Base-by-base conservation (phyloP, 1,140 invertebrate genomes). In the Hycleus phaleratus region DNA sequence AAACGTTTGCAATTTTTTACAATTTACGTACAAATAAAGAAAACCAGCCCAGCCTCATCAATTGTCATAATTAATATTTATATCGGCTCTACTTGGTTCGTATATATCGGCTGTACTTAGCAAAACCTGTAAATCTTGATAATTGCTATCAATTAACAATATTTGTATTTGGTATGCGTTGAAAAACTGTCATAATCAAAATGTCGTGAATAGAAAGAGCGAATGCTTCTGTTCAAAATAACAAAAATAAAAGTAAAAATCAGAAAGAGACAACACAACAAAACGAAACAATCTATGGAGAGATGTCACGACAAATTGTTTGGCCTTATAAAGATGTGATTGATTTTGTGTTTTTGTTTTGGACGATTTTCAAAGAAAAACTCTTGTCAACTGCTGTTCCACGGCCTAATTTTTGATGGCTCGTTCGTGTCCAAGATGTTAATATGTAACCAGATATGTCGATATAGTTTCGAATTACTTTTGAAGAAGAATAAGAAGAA, bases 141-240 rank as follows among this genome's bases (percentile, higher is more conserved):
- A 68, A 68, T 67, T 65, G 65, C 65, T 66, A 66, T 66, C 64
- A 64, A 64, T 68, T 67, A 62, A 56, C 59, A 58, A 60, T 63
- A 65, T 64, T 64, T 7, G 56, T 42, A 38, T 32, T 18, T 32
- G 32, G 32, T 32, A 32, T 32, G 32, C 32, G 47, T 39, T 11
- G 38, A 52, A 68, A 67, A 68, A 67, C 49, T 58, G 63, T 51
- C 59, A 65, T 65, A 65, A 68, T 67, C 65, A 65, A 65, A 65
- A 65, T 63, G 63, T 65, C 63, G 56, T 32, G 32, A 18, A 18
- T 18, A 18, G 18, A 18, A 18, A 18, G 18, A 18, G 18, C 18
- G 18, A 18, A 18, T 18, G 18, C 18, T 18, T 18, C 18, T 39
- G 39, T 46, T 26, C 10, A 6, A 10, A 18, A 48, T 48, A 18